phyloP scores from a whole-genome alignment of 2,888 invertebrate species.

The Ichneumon xanthorius region DNA sequence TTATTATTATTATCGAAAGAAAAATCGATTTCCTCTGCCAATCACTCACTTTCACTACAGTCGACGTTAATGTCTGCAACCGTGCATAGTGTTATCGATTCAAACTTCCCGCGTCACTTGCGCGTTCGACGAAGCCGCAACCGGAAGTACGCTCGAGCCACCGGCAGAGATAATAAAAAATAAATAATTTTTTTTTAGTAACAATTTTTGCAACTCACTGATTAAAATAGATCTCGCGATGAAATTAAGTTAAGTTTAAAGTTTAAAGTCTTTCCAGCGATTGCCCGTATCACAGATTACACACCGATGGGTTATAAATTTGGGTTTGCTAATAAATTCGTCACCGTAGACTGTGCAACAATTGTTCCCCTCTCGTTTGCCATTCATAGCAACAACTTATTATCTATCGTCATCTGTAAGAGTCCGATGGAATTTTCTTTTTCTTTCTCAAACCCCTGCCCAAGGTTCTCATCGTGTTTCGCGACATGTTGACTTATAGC shows the following conservation, averaged over 20 bases:
- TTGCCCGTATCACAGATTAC: background rate
- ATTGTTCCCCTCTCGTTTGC: background rate
- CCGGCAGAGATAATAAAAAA: background rate
- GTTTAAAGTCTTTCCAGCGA: background rate
- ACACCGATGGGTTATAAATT: background rate
- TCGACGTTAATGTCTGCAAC: background rate
- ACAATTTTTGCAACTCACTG: too few species aligned
- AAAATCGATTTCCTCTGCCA: background rate
- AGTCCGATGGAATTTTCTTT: constrained; percentile 46
- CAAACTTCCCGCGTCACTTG: background rate
- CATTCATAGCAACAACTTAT: background rate
- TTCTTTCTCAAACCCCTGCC: constrained; percentile 45
- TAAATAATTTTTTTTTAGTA: too few species aligned
- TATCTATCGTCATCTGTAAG: constrained; percentile 43
- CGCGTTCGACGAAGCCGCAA: background rate
- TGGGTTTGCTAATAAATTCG: background rate
- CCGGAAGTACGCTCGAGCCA: background rate
- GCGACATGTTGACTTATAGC: constrained; percentile 45
- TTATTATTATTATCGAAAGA: background rate
- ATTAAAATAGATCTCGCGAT: background rate
- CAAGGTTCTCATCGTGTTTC: constrained; percentile 26
- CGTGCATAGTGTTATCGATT: background rate
- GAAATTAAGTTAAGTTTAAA: background rate
- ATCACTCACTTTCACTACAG: background rate
- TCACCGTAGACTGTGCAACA: background rate